Evolutionary conservation across 1,140 invertebrate genomes (phyloP), one percentile per base, ranked within the genome.

Genomic region (Cardiocondyla obscurior): DNA sequence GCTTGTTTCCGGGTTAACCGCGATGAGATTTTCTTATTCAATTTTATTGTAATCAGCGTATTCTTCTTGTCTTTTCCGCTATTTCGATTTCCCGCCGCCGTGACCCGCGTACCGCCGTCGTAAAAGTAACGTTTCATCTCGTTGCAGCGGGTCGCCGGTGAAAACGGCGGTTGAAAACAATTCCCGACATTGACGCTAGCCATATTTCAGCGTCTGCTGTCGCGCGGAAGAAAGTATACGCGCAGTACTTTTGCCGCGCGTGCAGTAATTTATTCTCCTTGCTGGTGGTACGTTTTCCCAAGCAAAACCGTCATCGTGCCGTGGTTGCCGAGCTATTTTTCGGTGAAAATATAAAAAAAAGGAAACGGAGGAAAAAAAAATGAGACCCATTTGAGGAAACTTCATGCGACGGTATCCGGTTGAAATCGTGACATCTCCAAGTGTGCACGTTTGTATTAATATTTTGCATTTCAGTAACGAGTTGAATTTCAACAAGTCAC

Each of bases 191-290:
- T 42, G 74, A 79, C 62, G 44, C 44, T 16, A 39, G 12, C 62
- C 60, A 67, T 79, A 79, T 79, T 67, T 79, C 44, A 79, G 33
- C 62, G 74, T 51, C 33, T 36, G 33, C 46, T 65, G 44, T 65
- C 74, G 33, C 39, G 14, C 16, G 22, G 28, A 79, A 49, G 33
- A 46, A 67, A 79, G 62, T 53, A 39, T 30, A 65, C 62, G 30
- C 25, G 30, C 25, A 44, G 30, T 60, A 51, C 46, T 79, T 67
- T 74, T 62, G 72, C 42, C 28, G 57, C 73, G 42, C 28, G n/a
- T 67, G 22, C 62, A n/a, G 60, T 67, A 79, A 79, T 79, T 79
- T 79, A 79, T 79, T 79, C 74, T 42, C 22, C 62, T 67, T 53
- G 14, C 10, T 16, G 25, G 25, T 65, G 46, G 39, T 12, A 49